Conservation (phyloP, 2,888 invertebrate species). For the Parnassius orleans region DNA sequence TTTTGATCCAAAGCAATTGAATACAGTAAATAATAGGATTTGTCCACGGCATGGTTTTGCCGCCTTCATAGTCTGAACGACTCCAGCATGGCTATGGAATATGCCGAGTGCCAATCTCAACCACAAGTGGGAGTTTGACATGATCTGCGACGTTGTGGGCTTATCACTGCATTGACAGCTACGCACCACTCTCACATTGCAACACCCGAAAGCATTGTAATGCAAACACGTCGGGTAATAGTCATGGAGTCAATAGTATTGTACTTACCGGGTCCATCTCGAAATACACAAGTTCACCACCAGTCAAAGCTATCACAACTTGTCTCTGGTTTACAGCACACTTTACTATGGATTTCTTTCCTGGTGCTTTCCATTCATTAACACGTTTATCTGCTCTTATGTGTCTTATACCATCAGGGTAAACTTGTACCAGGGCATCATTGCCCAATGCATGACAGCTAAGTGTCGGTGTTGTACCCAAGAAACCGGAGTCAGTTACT, state of each 20-base stretch:
- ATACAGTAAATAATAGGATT: constrained; percentile 26
- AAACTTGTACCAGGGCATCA: constrained; percentile 98
- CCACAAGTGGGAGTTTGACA: constrained; percentile 72
- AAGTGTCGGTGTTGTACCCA: constrained; percentile 99
- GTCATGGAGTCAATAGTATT: not conserved
- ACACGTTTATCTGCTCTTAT: constrained; percentile 98
- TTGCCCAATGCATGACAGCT: constrained; percentile 98
- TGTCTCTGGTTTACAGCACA: constrained; percentile 99
- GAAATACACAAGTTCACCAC: constrained; percentile 98
- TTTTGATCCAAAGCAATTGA: not conserved
- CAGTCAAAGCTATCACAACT: constrained; percentile 98
- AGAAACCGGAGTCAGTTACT: constrained; percentile 99
- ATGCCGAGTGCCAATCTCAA: constrained; percentile 82
- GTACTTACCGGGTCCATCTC: constrained; percentile 98
- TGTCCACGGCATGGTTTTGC: constrained; percentile 84
- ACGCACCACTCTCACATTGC: constrained; percentile 64
- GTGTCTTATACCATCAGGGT: constrained; percentile 99
- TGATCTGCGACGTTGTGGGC: constrained; percentile 84
- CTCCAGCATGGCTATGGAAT: constrained; percentile 89
- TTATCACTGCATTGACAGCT: constrained; percentile 76
- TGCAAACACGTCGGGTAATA: constrained; percentile 59
- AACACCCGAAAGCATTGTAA: constrained; percentile 52
- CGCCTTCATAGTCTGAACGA: constrained; percentile 84
- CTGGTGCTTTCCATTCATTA: constrained; percentile 99
- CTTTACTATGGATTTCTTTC: constrained; percentile 97